Evolutionary conservation across 2,113 vertebrate genomes (phyloP), one percentile per base, ranked within the genome.

Genomic region (Chrysochloris asiatica): DNA sequence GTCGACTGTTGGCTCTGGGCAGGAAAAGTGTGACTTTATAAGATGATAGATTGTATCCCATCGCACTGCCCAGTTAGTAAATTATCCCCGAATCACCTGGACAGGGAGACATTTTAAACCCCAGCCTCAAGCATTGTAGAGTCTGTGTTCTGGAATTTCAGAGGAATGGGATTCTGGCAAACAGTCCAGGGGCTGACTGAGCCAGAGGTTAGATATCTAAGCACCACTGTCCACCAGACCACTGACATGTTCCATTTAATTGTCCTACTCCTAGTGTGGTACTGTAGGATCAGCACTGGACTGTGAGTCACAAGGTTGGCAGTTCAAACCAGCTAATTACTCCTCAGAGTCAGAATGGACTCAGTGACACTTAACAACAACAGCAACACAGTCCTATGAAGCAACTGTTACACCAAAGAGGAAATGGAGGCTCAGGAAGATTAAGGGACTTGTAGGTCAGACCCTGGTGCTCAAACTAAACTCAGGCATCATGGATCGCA

Each of bases 11-110:
- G 94, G 87, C 45, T 89, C 84, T 61, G 54, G 65, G 93, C 63
- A 91, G 95, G 89, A 93, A 76, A 92, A 72, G 84, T 92, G 87
- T 95, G 96, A 78, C 87, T 95, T 93, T 67, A 33, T 89, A 88
- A 78, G 69, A 83, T 95, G 95, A 96, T 92, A 50, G 89, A 92
- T 48, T 45, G 75, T 77, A 10, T 86, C 91, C 77, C 38, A 92
- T 69, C 50, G 65, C 61, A 63, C 82, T 72, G 63, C 82, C 93
- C 89, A 87, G 59, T 93, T 93, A 89, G 54, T 95, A 93, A 97
- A 94, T 96, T 92, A 89, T 91, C 41, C 17, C 33, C 4, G 17
- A 43, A 41, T 93, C 63, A 17, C 69, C 75, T 17, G 63, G 85
- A 78, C 0, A 9, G 54, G 36, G 88, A 80, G 76, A 50, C 2